A percentile compares a stretch with the other conserved stretches of the same genome.
Conservation (phyloP, 2,113 vertebrate genomes). For the Condylura cristata region DNA sequence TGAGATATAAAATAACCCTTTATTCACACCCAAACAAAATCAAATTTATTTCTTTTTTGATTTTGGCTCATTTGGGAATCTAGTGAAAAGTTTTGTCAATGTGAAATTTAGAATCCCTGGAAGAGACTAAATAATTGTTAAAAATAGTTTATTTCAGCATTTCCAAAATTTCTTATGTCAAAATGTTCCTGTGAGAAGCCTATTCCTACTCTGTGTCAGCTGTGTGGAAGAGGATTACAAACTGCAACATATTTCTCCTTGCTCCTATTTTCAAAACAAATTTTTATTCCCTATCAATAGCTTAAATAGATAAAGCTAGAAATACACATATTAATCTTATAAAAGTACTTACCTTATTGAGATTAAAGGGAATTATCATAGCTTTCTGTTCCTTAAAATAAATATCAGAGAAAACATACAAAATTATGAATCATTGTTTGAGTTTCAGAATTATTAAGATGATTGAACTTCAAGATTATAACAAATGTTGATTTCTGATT, state of each 20-base stretch:
- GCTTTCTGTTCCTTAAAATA: not conserved
- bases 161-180: conserved; percentile 16
- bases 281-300: not conserved
- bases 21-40: not conserved
- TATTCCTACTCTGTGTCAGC: not conserved
- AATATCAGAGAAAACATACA: not conserved
- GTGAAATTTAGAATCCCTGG: not conserved
- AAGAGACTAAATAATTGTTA: not conserved
- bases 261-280: not conserved
- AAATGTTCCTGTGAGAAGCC: not conserved
- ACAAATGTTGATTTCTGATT: not conserved
- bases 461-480: not conserved
- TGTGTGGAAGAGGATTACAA: not conserved
- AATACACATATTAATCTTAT: not conserved
- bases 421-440: not conserved
- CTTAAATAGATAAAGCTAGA: not conserved
- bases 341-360: not conserved
- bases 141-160: conserved; percentile 37
- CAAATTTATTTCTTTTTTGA: not conserved
- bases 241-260: not conserved
- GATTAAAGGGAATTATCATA: not conserved
- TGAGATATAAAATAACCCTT: not conserved
- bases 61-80: not conserved
- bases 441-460: not conserved
- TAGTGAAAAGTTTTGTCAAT: not conserved